phyloP scores from a whole-genome alignment of 2,797 vertebrate species.

The Melanotaenia maccullochi region DNA sequence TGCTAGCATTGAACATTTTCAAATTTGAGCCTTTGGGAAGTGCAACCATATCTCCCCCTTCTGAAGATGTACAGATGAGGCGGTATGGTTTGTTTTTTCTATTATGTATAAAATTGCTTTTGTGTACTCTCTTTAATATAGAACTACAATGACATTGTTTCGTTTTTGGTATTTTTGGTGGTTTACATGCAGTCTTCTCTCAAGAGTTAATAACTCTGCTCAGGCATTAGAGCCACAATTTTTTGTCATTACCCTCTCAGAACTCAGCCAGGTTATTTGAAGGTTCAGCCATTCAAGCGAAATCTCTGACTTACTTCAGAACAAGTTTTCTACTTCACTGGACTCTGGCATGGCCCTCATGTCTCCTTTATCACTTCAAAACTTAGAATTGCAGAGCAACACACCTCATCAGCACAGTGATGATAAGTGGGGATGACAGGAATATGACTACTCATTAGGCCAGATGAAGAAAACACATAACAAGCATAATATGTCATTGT shows the following conservation, averaged over 20 bases:
- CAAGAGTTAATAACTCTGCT: slow-evolving; percentile 13
- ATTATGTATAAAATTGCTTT: too few species aligned
- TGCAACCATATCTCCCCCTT: neutral
- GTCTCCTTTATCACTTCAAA: slow-evolving; percentile 35
- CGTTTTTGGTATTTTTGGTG: neutral
- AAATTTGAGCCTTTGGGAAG: neutral
- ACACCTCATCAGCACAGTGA: slow-evolving; percentile 35
- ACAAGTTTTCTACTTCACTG: slow-evolving; percentile 67
- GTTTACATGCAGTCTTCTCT: slow-evolving; percentile 25
- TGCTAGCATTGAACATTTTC: neutral
- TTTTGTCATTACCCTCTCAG: slow-evolving; percentile 36
- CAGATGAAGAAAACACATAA: slow-evolving; percentile 45
- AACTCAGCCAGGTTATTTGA: slow-evolving; percentile 62
- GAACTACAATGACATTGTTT: neutral
- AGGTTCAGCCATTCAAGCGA: slow-evolving; percentile 42
- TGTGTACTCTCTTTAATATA: neutral
- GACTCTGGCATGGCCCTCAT: slow-evolving; percentile 26
- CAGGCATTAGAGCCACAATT: slow-evolving; percentile 1
- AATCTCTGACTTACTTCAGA: slow-evolving; percentile 54
- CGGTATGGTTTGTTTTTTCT: too few species aligned
- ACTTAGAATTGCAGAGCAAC: slow-evolving; percentile 34
- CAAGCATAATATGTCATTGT: slow-evolving; percentile 46
- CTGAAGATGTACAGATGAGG: neutral
- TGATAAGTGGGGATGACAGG: slow-evolving; percentile 51
- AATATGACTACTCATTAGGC: slow-evolving; percentile 54